phyloP scores from a whole-genome alignment of 1,140 invertebrate genomes.

The Propsilocerus akamusi region DNA sequence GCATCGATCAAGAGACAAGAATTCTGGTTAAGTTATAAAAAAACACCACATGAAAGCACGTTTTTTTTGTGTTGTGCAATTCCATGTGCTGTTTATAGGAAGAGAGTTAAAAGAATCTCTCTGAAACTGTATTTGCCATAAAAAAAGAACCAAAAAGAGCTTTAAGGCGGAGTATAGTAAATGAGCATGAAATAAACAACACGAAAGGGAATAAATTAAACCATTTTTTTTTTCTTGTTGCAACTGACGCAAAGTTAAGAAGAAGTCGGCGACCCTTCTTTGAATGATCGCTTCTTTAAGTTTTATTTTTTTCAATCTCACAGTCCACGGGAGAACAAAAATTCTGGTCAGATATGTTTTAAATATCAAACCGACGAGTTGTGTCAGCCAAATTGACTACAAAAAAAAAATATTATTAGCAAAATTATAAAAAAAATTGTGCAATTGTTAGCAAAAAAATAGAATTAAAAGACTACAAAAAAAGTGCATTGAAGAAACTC shows the following conservation, averaged over 20 bases:
- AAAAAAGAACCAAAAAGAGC: neutral
- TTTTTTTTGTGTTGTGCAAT: too few species aligned
- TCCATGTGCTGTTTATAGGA: too few species aligned
- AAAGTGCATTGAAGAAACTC: neutral
- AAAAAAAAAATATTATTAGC: neutral
- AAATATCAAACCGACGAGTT: neutral
- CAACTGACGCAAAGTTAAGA: too few species aligned
- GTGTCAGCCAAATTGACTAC: neutral
- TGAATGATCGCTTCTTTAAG: too few species aligned
- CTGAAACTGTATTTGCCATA: neutral
- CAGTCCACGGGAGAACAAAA: too few species aligned
- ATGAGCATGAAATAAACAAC: neutral
- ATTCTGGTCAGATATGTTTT: neutral
- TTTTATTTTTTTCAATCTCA: too few species aligned
- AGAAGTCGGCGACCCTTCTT: too few species aligned
- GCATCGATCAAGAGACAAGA: too few species aligned
- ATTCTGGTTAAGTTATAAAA: too few species aligned
- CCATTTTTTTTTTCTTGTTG: too few species aligned
- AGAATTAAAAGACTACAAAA: neutral
- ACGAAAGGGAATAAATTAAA: neutral
- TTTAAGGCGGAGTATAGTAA: slow-evolving; percentile 1
- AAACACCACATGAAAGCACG: too few species aligned
- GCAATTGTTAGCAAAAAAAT: neutral
- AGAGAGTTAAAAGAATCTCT: too few species aligned
- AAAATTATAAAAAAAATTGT: neutral